A percentile compares a stretch with the other conserved stretches of the same genome.
Conservation (phyloP, 2,888 invertebrate species). For the Cryptus armator region DNA sequence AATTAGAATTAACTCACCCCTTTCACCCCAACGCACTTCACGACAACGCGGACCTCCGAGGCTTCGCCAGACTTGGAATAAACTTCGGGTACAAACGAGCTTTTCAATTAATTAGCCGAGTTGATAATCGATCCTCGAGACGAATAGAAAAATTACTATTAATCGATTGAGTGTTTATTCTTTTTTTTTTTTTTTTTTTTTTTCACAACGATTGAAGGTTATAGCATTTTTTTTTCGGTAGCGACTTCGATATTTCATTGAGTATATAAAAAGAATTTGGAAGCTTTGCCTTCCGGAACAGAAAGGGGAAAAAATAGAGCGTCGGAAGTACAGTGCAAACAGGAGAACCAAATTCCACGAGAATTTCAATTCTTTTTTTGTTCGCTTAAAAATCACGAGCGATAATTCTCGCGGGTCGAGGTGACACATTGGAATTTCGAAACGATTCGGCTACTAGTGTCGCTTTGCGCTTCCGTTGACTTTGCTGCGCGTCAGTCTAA, state of each 20-base stretch:
- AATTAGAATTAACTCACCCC: conserved; percentile 59
- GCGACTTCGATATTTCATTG: conserved; percentile 14
- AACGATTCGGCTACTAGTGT: conserved; percentile 5
- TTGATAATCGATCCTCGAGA: conserved; percentile 15
- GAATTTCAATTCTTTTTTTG: conserved; percentile 17
- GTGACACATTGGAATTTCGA: conserved; percentile 54
- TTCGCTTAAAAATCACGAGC: conserved; percentile 47
- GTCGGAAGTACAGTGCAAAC: background rate
- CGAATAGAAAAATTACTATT: conserved; percentile 20
- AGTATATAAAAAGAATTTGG: conserved; percentile 5
- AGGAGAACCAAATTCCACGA: conserved; percentile 28
- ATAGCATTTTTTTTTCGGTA: background rate
- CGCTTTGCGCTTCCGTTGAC: conserved; percentile 52
- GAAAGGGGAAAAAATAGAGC: background rate
- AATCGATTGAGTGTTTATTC: too few species aligned
- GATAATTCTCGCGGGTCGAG: conserved; percentile 52
- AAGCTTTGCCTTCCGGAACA: conserved; percentile 8
- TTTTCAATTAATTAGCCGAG: conserved; percentile 32
- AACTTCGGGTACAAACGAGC: conserved; percentile 36
- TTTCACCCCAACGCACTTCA: conserved; percentile 29
- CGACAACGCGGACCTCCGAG: background rate
- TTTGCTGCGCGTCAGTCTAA: conserved; percentile 38
- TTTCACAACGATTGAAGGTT: background rate
- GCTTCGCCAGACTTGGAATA: background rate
- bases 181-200: background rate